Evolutionary conservation across 1,140 invertebrate genomes (phyloP).

Genomic region (Drosophila kurseongensis): DNA sequence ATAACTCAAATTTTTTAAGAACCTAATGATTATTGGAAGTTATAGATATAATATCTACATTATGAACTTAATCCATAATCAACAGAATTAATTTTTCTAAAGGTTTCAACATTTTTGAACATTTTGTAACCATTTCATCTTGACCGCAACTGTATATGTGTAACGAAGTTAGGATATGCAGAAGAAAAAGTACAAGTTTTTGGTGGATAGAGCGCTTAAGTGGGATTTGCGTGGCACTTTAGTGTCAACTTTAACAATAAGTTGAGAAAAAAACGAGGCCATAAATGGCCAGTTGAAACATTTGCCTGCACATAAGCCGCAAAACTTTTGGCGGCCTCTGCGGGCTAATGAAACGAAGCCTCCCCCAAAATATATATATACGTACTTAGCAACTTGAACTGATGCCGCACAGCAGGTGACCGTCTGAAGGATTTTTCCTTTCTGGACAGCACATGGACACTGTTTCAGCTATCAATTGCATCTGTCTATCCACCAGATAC

Average conservation of each 20-base stretch:
- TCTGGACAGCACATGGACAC: slow-evolving; percentile 22
- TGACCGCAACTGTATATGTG: slow-evolving; percentile 8
- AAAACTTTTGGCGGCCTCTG: slow-evolving; percentile 64
- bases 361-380: slow-evolving; percentile 16
- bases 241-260: slow-evolving; percentile 82
- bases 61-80: no score
- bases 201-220: slow-evolving; percentile 66
- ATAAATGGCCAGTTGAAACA: slow-evolving; percentile 29
- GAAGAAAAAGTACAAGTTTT: slow-evolving; percentile 53
- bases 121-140: not conserved
- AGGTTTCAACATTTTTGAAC: not conserved
- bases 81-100: no score
- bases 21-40: no score
- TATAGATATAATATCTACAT: no score
- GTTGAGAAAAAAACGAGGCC: slow-evolving; percentile 43
- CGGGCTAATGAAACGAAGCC: slow-evolving; percentile 72
- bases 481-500: slow-evolving; percentile 59
- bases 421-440: slow-evolving; percentile 44
- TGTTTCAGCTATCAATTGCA: slow-evolving; percentile 44
- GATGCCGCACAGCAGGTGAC: slow-evolving; percentile 70
- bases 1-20: no score
- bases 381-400: slow-evolving; percentile 60
- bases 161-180: slow-evolving; percentile 22
- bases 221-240: slow-evolving; percentile 79
- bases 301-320: slow-evolving; percentile 26